phyloP scores from a whole-genome alignment of 2,797 vertebrate genomes.

The Ptychobarbus kaznakovi region DNA sequence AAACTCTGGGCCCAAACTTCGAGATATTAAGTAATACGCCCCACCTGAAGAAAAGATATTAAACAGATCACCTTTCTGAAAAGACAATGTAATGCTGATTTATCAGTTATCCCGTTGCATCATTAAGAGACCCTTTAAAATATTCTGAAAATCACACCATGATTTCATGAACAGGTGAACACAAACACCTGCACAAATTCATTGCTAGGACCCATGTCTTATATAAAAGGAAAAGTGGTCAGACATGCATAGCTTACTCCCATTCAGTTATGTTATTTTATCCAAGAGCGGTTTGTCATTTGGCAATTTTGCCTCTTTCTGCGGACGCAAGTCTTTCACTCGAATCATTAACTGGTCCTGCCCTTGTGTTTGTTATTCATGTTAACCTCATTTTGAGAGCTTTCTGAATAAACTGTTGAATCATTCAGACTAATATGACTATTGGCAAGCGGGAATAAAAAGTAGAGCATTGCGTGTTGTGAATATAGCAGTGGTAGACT shows the following conservation, averaged over 20 bases:
- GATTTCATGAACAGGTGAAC: not conserved
- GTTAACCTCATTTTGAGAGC: not conserved
- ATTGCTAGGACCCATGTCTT: not conserved
- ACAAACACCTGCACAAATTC: not conserved
- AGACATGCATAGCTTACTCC: not conserved
- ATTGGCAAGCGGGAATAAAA: not conserved
- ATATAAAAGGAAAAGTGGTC: not conserved
- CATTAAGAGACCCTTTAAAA: not conserved
- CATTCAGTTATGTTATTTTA: not conserved
- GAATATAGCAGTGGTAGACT: not conserved
- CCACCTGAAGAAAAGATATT: constrained; percentile 80
- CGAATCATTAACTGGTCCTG: not conserved
- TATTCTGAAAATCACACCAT: not conserved
- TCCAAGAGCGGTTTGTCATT: not conserved
- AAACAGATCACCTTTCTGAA: not conserved
- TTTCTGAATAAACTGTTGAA: not conserved
- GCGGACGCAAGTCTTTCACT: not conserved
- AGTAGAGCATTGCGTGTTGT: not conserved
- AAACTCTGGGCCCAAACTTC: constrained; percentile 97
- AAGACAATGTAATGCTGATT: not conserved
- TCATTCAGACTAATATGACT: not conserved
- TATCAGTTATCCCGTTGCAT: not conserved
- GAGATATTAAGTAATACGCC: constrained; percentile 97
- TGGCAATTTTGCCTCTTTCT: not conserved
- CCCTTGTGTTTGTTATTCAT: not conserved